Base-by-base conservation (phyloP, 2,113 vertebrate species). In the Ageneiosus marmoratus region DNA sequence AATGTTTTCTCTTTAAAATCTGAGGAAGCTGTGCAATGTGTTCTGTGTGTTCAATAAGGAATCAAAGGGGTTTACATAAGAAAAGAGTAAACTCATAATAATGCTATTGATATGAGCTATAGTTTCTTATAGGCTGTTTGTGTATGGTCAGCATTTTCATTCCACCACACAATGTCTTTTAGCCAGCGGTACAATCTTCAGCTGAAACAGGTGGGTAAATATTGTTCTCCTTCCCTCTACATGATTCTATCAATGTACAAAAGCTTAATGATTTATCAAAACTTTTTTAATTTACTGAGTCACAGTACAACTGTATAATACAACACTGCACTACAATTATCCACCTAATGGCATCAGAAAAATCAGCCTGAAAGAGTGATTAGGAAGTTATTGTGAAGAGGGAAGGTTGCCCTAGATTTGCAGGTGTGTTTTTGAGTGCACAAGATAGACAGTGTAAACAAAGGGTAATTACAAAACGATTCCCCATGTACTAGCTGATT, bases 321-420 rank as follows among this genome's bases (percentile, higher is more conserved):
- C 81, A 76, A 60, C 29, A 83, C 27, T 70, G 20, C 77, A 65
- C 11, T 18, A 58, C 53, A 72, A 53, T 60, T 82, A 60, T 65
- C 69, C 22, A 58, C 48, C 67, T 79, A 72, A 82, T 82, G 69
- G 67, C 69, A 65, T 55, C 22, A 27, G 58, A 63, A 79, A 83
- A 83, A 83, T 81, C 73, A 53, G 41, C 29, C 41, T 37, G 20
- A 80, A 77, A 72, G 79, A 81, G 53, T 81, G n/a, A 86, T 84
- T 65, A 72, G 51, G 29, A 67, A 74, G 67, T 80, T 84, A 58
- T 55, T 83, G 53, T 67, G 27, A 81, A 48, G 24, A 34, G 74
- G 73, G 82, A 79, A 82, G 50, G 72, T 70, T 83, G 88, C 11
- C 81, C 79, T 77, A 85, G 85, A 87, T 89, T 83, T 65, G 44